Percentiles rank a stretch among this genome's conserved stretches.
These are phyloP conservation scores for Cosmia trapezina DNA, from an alignment of 2,888 invertebrate species.

Conservation along the genomic window DNA sequence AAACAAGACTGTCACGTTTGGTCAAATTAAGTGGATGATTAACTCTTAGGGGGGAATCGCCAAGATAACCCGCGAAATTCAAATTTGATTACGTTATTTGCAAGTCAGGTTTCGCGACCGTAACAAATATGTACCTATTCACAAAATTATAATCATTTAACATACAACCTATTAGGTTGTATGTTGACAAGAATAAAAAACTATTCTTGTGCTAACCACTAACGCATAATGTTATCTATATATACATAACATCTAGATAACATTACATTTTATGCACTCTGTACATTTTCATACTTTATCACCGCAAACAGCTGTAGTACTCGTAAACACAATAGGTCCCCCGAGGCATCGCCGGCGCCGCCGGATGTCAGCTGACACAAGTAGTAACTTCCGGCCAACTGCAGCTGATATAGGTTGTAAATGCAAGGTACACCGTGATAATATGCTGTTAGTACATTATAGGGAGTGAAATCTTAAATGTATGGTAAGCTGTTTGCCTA, in stretches of 20 bases:
- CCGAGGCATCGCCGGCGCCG: slow-evolving; percentile 27
- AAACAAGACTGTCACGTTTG: neutral
- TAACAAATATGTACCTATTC: too few relatives aligned
- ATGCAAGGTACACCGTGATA: neutral
- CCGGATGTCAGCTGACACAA: slow-evolving; percentile 47
- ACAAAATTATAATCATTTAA: too few relatives aligned
- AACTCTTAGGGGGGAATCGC: too few relatives aligned
- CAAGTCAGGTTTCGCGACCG: too few relatives aligned
- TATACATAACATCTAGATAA: too few relatives aligned
- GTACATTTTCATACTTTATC: neutral
- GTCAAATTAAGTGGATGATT: neutral
- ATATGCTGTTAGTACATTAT: neutral
- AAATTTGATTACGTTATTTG: too few relatives aligned
- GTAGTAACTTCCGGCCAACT: slow-evolving; percentile 31
- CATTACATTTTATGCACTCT: neutral
- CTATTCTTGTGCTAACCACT: too few relatives aligned
- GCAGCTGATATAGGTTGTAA: slow-evolving; percentile 28
- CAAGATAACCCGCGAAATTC: too few relatives aligned
- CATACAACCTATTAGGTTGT: too few relatives aligned
- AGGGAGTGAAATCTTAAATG: neutral
- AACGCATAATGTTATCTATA: too few relatives aligned
- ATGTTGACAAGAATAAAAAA: too few relatives aligned
- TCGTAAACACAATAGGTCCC: slow-evolving; percentile 19
- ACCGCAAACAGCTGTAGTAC: slow-evolving; percentile 6
- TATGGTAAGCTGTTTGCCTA: neutral